Evolutionary conservation across 2,888 invertebrate species (phyloP), one percentile per base, ranked within the genome.

Genomic region (Horisme vitalbata): DNA sequence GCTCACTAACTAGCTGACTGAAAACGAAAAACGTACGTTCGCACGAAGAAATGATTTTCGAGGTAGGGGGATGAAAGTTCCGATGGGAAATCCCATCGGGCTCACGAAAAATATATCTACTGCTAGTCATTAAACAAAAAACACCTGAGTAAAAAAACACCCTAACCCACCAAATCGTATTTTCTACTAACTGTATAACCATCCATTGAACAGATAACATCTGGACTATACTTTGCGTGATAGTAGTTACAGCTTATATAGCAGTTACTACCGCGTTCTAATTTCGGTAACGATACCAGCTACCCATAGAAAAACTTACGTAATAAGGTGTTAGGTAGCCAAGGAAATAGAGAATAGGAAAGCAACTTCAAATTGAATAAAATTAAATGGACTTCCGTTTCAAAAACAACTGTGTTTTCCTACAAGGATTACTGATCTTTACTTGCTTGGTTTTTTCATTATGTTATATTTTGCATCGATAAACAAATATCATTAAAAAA

Each of bases 121-220:
- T n/a, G n/a, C n/a, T n/a, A n/a, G n/a, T n/a, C 20, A 1, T 7
- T 3, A 8, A 20, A 20, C n/a, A 37, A 47, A 24, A 38, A 18
- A 34, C 9, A 35, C 10, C 11, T 43, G n/a, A n/a, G n/a, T 7
- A 37, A 41, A 35, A 45, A 44, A 44, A 31, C 21, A 24, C 44
- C 27, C 32, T 21, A 45, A 38, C 36, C 9, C 18, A 30, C 28
- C 18, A 20, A 48, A 43, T 48, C 21, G 48, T 48, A 38, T 35
- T 39, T 21, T 38, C 21, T 44, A 21, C 37, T 26, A 45, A 15
- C 32, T 45, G 33, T 77, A 82, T 78, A 82, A 81, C 82, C 79
- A 83, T 80, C 82, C 81, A 85, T 84, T 83, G 86, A 76, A 72
- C 78, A 82, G 86, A 86, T 86, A 82, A 75, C 63, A 86, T 85